Conservation (phyloP, 2,113 vertebrate species). For the Barbus barbus region DNA sequence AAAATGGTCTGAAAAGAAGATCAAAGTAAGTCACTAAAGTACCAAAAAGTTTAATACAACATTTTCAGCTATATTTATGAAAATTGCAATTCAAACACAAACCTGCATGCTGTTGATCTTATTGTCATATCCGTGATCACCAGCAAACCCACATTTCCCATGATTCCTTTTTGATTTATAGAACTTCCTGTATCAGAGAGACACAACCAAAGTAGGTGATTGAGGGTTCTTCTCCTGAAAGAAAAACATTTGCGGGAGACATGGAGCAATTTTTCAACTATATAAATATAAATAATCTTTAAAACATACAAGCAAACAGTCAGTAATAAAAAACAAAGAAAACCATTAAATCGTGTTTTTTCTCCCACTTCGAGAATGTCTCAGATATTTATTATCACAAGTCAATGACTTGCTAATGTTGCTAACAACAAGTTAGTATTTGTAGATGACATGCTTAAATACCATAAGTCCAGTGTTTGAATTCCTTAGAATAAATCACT, state of each 20-base stretch:
- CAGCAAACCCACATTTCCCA: conserved; percentile 86
- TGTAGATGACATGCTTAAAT: not conserved
- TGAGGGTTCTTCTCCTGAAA: no score
- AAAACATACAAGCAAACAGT: no score
- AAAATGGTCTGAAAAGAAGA: conserved; percentile 86
- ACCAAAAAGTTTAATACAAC: not conserved
- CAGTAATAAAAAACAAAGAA: no score
- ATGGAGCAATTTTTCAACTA: not conserved
- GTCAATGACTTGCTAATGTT: not conserved
- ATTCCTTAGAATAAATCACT: not conserved
- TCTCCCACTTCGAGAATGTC: not conserved
- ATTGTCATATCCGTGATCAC: conserved; percentile 98
- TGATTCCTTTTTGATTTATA: conserved; percentile 81
- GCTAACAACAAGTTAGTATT: not conserved
- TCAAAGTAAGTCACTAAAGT: not conserved
- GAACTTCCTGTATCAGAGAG: conserved; percentile 77
- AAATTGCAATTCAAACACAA: conserved; percentile 48
- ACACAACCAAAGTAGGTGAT: no score
- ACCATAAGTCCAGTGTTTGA: conserved; percentile 1
- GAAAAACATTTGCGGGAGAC: not conserved
- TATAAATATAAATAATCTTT: no score
- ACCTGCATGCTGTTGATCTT: conserved; percentile 99
- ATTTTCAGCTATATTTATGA: not conserved
- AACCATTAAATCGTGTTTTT: not conserved
- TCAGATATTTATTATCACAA: not conserved